Conservation (phyloP, 1,140 invertebrate species). For the Artemia franciscana region DNA sequence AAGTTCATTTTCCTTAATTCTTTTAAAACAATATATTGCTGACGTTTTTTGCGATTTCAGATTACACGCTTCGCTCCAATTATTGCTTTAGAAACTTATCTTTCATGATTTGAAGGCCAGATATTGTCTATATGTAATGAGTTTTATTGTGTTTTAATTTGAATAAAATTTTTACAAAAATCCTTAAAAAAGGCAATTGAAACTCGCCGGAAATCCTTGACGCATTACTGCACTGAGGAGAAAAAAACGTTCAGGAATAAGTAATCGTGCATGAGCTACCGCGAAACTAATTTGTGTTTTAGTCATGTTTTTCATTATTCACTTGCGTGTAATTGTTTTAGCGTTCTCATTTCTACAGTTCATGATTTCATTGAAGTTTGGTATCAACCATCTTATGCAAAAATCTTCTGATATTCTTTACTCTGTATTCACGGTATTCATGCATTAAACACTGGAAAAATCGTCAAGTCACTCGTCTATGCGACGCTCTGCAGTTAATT, state of each 20-base stretch:
- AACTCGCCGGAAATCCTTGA: neutral
- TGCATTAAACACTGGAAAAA: neutral
- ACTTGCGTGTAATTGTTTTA: neutral
- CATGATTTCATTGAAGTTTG: neutral
- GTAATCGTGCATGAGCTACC: neutral
- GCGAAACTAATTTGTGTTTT: neutral
- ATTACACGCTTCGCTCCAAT: no score
- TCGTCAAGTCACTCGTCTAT: neutral
- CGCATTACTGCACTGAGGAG: neutral
- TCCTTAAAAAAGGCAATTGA: no score
- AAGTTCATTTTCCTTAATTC: no score
- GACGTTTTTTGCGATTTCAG: no score
- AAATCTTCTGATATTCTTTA: no score
- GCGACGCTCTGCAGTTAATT: neutral
- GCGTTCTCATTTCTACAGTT: neutral
- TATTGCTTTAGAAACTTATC: no score
- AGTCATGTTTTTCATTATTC: neutral
- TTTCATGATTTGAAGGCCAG: no score
- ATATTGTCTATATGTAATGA: no score
- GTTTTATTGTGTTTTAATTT: no score
- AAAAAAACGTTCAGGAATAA: neutral
- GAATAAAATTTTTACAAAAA: no score
- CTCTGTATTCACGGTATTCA: neutral
- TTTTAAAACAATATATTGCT: no score
- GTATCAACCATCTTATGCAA: no score